Evolutionary conservation across 2,888 invertebrate species (phyloP).

Genomic region (Uloborus plumipes): DNA sequence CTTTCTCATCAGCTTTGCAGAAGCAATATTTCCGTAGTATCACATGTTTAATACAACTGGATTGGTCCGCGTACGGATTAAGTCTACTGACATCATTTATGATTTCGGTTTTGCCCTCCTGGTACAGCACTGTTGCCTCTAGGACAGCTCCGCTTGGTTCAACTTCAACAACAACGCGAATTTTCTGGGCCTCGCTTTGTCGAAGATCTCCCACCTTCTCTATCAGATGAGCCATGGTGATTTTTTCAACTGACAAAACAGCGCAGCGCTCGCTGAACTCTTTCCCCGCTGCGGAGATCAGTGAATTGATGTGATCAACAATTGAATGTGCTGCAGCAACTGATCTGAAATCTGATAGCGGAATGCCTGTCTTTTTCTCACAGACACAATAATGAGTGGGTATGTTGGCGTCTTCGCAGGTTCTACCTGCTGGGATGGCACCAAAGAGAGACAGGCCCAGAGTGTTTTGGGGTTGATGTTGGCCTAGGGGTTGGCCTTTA

Average conservation of each 20-base stretch:
- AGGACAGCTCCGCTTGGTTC: constrained; percentile 81
- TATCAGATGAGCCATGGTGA: constrained; percentile 24
- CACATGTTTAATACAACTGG: constrained; percentile 69
- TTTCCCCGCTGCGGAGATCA: constrained; percentile 21
- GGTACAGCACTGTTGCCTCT: constrained; percentile 81
- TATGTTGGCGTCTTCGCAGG: constrained; percentile 83
- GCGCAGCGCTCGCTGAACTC: constrained; percentile 16
- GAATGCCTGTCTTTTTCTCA: constrained; percentile 77
- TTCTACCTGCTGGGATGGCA: constrained; percentile 78
- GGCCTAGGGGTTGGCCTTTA: constrained; percentile 70
- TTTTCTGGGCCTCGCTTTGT: background rate
- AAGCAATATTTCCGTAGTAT: constrained; percentile 57
- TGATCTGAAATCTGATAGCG: constrained; percentile 73
- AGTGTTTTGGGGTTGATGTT: background rate
- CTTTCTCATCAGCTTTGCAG: background rate
- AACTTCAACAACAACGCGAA: constrained; percentile 76
- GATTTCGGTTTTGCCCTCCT: constrained; percentile 48
- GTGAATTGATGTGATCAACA: constrained; percentile 20
- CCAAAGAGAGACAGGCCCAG: constrained; percentile 40
- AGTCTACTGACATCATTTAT: constrained; percentile 76
- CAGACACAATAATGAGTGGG: constrained; percentile 91
- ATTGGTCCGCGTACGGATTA: constrained; percentile 72
- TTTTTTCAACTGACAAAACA: background rate
- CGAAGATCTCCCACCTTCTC: background rate
- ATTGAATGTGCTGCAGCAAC: constrained; percentile 21